Evolutionary conservation across 1,140 invertebrate genomes (phyloP).

Genomic region (Rhyacophila brunnea): DNA sequence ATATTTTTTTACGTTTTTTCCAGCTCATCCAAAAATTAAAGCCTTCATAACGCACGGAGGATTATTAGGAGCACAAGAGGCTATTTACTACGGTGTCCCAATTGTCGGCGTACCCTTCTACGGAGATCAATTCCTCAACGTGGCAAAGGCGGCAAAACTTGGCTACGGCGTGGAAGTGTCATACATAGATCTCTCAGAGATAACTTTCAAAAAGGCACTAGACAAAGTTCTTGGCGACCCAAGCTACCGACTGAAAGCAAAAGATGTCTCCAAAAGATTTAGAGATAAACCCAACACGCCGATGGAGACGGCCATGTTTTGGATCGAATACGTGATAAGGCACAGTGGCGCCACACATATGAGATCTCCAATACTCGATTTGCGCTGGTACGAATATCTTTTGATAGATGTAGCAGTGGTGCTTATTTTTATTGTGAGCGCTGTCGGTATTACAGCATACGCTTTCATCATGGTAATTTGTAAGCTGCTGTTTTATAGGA

Average conservation of each 20-base stretch:
- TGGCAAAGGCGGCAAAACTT: constrained; percentile 46
- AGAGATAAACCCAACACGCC: constrained; percentile 55
- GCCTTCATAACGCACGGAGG: constrained; percentile 68
- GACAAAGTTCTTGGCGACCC: constrained; percentile 40
- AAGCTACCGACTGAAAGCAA: constrained; percentile 42
- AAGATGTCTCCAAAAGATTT: constrained; percentile 49
- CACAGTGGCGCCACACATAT: constrained; percentile 60
- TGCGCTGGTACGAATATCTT: constrained; percentile 59
- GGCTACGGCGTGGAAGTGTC: constrained; percentile 49
- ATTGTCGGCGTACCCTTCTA: constrained; percentile 66
- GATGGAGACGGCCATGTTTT: constrained; percentile 59
- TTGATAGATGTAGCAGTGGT: constrained; percentile 57
- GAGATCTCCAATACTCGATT: constrained; percentile 54
- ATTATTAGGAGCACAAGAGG: constrained; percentile 65
- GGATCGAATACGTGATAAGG: constrained; percentile 64
- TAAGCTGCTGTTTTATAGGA: constrained; percentile 23
- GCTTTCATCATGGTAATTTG: constrained; percentile 16
- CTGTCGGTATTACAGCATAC: constrained; percentile 15
- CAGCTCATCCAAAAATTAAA: constrained; percentile 57
- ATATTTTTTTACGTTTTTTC: constrained; percentile 47
- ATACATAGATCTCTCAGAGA: constrained; percentile 42
- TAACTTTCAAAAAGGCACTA: constrained; percentile 35
- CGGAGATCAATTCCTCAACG: constrained; percentile 60
- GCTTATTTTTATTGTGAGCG: constrained; percentile 8
- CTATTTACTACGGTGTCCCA: constrained; percentile 63